Evolutionary conservation across 2,797 vertebrate genomes (phyloP).

Genomic region (Sciurus carolinensis): DNA sequence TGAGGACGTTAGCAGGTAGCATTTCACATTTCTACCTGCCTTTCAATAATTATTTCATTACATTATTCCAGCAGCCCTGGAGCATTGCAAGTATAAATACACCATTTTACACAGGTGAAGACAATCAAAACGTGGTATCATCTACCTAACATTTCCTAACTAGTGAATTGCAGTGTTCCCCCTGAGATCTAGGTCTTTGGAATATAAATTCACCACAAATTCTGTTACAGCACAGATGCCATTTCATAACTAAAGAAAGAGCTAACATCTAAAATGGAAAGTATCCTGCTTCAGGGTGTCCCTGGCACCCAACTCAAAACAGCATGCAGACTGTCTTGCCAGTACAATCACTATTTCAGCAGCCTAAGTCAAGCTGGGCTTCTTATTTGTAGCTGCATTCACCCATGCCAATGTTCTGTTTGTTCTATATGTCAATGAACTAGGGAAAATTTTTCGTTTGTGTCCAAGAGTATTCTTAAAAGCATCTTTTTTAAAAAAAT

Average conservation of each 20-base stretch:
- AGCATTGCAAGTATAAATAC: background rate
- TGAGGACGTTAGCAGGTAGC: background rate
- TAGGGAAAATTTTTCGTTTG: background rate
- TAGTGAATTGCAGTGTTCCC: background rate
- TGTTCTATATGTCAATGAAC: background rate
- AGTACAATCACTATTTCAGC: conserved; percentile 43
- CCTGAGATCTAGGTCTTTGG: background rate
- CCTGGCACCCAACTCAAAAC: background rate
- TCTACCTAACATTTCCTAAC: background rate
- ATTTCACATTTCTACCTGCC: background rate
- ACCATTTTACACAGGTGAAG: conserved; percentile 6
- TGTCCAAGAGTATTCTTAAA: background rate
- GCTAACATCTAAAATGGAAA: conserved; percentile 35
- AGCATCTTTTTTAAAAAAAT: background rate
- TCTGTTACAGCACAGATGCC: conserved; percentile 29
- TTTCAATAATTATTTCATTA: background rate
- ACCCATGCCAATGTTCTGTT: conserved; percentile 41
- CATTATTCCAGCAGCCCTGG: conserved; percentile 24
- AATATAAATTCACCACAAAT: conserved; percentile 7
- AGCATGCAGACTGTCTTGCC: background rate
- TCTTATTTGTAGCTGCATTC: background rate
- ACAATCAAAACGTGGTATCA: background rate
- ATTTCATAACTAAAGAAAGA: conserved; percentile 55
- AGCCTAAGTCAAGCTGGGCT: conserved; percentile 30
- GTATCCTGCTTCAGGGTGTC: background rate